Conservation (phyloP, 2,797 vertebrate species). For the Rachycentron canadum region DNA sequence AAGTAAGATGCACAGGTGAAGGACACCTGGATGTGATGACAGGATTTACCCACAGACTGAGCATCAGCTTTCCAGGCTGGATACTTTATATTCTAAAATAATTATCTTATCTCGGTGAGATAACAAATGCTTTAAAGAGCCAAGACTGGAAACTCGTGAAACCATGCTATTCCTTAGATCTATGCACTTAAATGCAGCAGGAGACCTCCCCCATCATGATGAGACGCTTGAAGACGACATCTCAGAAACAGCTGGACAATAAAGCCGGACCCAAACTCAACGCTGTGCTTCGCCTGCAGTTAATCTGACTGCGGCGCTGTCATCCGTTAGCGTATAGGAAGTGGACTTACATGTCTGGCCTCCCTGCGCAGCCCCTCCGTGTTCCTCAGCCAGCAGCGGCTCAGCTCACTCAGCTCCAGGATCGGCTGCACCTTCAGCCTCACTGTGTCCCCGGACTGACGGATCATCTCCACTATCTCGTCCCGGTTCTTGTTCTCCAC, state of each 20-base stretch:
- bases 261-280: background rate
- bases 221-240: background rate
- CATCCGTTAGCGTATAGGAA: background rate
- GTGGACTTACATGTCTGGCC: conserved; percentile 89
- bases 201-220: background rate
- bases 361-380: conserved; percentile 86
- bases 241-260: background rate
- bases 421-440: conserved; percentile 97
- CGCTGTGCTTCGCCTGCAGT: conserved; percentile 1
- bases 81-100: background rate
- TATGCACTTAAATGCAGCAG: background rate
- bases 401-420: conserved; percentile 96
- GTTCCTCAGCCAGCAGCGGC: conserved; percentile 93
- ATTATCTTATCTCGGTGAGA: too few species aligned
- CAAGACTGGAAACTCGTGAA: too few species aligned
- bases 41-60: background rate
- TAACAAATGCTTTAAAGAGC: too few species aligned
- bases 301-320: background rate
- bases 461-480: conserved; percentile 99
- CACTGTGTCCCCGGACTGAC: conserved; percentile 95
- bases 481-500: conserved; percentile 96
- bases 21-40: background rate
- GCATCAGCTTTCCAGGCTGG: background rate
- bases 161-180: too few species aligned
- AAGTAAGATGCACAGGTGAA: background rate